phyloP scores from a whole-genome alignment of 2,113 vertebrate genomes.

The Alligator mississippiensis region DNA sequence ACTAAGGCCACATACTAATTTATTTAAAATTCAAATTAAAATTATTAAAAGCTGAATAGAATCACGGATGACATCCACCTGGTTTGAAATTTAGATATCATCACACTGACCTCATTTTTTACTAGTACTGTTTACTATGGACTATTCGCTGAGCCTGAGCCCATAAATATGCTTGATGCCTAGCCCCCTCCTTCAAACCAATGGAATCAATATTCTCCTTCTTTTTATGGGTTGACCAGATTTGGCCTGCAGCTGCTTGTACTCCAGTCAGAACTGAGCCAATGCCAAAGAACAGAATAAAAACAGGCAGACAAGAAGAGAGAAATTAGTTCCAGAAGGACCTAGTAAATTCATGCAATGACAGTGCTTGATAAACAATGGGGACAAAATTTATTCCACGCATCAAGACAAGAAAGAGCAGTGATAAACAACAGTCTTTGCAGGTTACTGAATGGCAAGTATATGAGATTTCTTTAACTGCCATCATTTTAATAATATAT shows the following conservation, averaged over 20 bases:
- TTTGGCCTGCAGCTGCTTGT: neutral
- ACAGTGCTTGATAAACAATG: neutral
- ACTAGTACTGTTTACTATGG: neutral
- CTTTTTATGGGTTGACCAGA: neutral
- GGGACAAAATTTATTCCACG: neutral
- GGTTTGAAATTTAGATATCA: neutral
- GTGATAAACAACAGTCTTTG: constrained; percentile 11
- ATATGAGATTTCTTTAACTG: constrained; percentile 34
- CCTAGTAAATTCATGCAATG: neutral
- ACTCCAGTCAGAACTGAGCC: neutral
- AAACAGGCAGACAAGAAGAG: constrained; percentile 1
- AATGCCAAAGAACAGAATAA: neutral
- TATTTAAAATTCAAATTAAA: constrained; percentile 28
- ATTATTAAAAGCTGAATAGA: constrained; percentile 28
- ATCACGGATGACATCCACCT: neutral
- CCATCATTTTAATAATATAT: constrained; percentile 31
- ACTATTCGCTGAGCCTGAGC: neutral
- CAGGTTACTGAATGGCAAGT: constrained; percentile 9
- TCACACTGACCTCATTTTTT: neutral
- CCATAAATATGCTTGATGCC: neutral
- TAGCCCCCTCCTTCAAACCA: neutral
- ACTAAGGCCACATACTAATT: neutral
- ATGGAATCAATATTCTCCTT: neutral
- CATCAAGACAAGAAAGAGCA: neutral
- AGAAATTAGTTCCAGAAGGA: neutral